phyloP scores from a whole-genome alignment of 1,140 invertebrate species.

The Drosophila malerkotliana region DNA sequence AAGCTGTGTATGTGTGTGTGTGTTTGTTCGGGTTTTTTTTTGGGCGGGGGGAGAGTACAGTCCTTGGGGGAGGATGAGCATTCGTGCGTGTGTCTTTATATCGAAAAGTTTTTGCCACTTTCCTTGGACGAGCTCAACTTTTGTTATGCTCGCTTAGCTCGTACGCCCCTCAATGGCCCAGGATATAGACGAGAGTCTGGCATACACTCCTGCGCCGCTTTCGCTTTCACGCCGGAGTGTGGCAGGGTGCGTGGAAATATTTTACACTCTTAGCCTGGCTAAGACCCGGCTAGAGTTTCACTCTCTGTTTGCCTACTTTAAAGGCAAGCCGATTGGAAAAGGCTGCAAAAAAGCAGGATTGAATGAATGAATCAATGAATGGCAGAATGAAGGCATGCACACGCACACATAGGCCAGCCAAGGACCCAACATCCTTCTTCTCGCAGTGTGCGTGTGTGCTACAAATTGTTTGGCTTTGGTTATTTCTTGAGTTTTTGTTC shows the following conservation, averaged over 20 bases:
- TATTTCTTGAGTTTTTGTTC: constrained; percentile 74
- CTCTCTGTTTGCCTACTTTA: constrained; percentile 68
- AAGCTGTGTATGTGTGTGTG: constrained; percentile 22
- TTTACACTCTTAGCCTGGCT: constrained; percentile 42
- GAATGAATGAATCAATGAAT: constrained; percentile 13
- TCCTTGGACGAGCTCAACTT: constrained; percentile 72
- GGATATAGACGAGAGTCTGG: constrained; percentile 1
- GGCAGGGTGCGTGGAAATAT: constrained; percentile 43
- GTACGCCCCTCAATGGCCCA: not conserved
- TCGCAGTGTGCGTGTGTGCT: constrained; percentile 66
- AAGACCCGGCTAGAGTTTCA: constrained; percentile 17
- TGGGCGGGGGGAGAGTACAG: not conserved
- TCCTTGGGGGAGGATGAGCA: constrained; percentile 28
- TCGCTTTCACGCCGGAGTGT: constrained; percentile 48
- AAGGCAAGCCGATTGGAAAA: constrained; percentile 66
- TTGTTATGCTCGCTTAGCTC: constrained; percentile 74
- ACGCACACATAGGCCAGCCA: not conserved
- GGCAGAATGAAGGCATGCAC: no score
- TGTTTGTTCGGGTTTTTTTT: constrained; percentile 3
- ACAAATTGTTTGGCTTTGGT: constrained; percentile 78
- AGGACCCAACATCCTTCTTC: constrained; percentile 3
- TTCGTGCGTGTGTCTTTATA: constrained; percentile 78
- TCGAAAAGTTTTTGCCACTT: constrained; percentile 78
- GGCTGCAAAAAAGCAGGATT: not conserved
- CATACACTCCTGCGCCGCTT: no score